A percentile compares a stretch with the other conserved stretches of the same genome.
Evolutionary conservation across 2,113 vertebrate species (phyloP).

Genomic region (Tragelaphus imberbis): DNA sequence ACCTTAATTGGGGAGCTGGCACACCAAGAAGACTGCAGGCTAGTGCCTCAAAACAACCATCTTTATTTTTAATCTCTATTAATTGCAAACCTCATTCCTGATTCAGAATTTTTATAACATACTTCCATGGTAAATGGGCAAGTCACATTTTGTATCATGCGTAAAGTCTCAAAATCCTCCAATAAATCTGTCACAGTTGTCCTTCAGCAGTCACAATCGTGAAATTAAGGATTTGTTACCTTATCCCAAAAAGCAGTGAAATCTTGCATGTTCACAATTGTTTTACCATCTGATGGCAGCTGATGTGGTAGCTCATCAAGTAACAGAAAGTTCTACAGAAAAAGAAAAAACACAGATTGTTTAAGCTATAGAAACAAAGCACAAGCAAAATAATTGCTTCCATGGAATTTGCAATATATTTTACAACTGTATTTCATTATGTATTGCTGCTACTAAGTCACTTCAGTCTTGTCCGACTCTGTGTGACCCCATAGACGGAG

Average conservation of each 20-base stretch:
- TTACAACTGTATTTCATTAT: accelerated
- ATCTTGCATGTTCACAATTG: accelerated
- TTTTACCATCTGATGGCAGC: neutral
- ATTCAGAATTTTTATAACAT: neutral
- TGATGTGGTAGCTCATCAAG: neutral
- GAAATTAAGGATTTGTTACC: neutral
- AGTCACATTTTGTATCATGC: neutral
- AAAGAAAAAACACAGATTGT: neutral
- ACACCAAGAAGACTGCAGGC: too few species aligned
- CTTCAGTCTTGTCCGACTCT: too few species aligned
- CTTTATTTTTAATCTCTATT: neutral
- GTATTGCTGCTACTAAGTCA: too few species aligned
- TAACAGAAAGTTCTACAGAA: neutral
- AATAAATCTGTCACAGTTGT: neutral
- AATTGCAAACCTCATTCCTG: neutral
- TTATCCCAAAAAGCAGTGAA: neutral
- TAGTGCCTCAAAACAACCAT: too few species aligned
- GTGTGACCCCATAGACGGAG: too few species aligned
- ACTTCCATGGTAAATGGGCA: neutral
- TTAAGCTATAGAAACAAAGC: neutral
- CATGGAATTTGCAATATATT: neutral
- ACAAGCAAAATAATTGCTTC: neutral
- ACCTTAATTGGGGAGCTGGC: too few species aligned
- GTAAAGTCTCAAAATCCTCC: neutral
- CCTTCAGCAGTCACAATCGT: accelerated